Evolutionary conservation across 2,888 invertebrate species (phyloP), one percentile per base, ranked within the genome.

Genomic region (Oxytorus armatus): DNA sequence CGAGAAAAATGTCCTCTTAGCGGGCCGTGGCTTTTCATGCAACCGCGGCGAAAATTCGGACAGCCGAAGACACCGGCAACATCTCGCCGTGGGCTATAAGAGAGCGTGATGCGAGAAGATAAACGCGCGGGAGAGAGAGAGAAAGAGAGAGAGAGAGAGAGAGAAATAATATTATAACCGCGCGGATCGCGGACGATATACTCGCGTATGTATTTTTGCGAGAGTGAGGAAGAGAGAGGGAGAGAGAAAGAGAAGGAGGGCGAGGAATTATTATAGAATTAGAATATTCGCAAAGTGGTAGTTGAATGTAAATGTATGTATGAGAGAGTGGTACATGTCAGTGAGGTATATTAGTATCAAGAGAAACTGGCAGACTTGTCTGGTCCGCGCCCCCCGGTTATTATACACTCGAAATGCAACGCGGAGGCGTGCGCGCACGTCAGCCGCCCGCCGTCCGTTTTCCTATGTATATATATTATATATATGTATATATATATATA

Each of bases 291-390:
- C 55, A 18, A 51, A 42, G 53, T 51, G 25, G 61, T 77, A 18
- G 66, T 10, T 77, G 49, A 23, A 63, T 51, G 23, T 21, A n/a
- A 21, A 61, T 42, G 8, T 68, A 33, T 33, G 25, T 51, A 18
- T 33, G 16, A n/a, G 4, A 44, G 25, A 33, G 33, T 66, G 18
- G 18, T 70, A 25, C 25, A 68, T 53, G 70, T 63, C 57, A 39
- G 33, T 68, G 69, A 63, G 66, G 57, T 77, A 82, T 83, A 86
- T 86, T 83, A 86, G 83, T 85, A 85, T 82, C 83, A 73, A 81
- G 77, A 53, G 79, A 84, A 81, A 75, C 83, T 85, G 83, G 74
- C 77, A 76, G 73, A 78, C 68, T 69, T 61, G 68, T 77, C 74
- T 77, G 79, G 61, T 33, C 81, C 75, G 75, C 80, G 81, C 77